These are phyloP conservation scores for Chroicocephalus ridibundus DNA, from an alignment of 2,113 vertebrate genomes.

Conservation along the genomic window DNA sequence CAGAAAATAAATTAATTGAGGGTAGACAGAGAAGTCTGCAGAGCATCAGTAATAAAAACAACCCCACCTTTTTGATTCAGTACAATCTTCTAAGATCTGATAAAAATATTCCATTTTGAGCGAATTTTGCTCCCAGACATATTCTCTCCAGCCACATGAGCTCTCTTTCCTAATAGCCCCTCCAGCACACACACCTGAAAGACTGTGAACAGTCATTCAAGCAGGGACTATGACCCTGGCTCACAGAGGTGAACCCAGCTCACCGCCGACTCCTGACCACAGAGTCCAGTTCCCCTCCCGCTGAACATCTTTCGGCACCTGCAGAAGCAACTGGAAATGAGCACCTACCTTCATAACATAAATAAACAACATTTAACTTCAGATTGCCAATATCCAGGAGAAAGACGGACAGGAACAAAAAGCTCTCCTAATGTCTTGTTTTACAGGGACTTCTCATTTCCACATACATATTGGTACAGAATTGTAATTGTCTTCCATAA, in stretches of 20 bases:
- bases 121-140: not conserved
- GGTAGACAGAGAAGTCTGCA: not conserved
- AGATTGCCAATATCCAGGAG: not conserved
- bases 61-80: not conserved
- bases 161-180: fast-evolving
- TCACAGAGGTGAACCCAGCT: not conserved
- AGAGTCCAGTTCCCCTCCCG: not conserved
- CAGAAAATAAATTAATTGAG: not conserved
- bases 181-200: not conserved
- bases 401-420: not conserved
- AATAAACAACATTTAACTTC: not conserved
- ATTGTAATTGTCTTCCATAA: not conserved
- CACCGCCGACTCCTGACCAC: fast-evolving
- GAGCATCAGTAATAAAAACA: not conserved
- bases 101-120: not conserved
- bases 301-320: not conserved
- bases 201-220: fast-evolving
- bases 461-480: not conserved
- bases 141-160: not conserved
- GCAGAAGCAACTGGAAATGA: not conserved
- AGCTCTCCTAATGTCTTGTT: not conserved
- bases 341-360: not conserved
- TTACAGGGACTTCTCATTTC: not conserved
- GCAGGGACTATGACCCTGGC: fast-evolving
- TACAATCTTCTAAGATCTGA: not conserved